Base-by-base conservation (phyloP, 2,888 invertebrate species). In the Periphyllus acericola region DNA sequence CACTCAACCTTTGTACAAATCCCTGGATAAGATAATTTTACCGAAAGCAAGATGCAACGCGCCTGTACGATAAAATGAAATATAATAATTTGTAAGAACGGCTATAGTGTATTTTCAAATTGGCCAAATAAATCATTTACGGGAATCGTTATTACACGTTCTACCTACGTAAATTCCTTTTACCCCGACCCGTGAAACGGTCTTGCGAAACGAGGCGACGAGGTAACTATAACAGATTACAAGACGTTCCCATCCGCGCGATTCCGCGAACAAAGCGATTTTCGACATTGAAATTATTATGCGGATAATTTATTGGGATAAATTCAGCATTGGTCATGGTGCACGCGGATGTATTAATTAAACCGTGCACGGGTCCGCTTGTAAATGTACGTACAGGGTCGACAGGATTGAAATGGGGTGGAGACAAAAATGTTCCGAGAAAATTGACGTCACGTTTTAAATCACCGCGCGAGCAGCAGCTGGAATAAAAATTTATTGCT, bases 401-500 rank as follows among this genome's bases (percentile, higher is more conserved):
- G 52, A 52, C 29, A n/a, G 72, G n/a, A 72, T 71, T 71, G 32
- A 81, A 81, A 11, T 21, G 25, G 52, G 25, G 29, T 14, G 29
- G 29, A 68, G 17, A 60, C 60, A 60, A 82, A 83, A 71, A 71
- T 25, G 68, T 52, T 34, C 46, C 71, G 71, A 32, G 68, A 40
- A 71, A 71, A 81, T 81, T 71, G 72, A 72, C 21, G 82, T 55
- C 34, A 52, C 34, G 29, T 55, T 72, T 34, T 34, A 52, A 82
- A 71, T 83, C 52, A 83, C 82, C 72, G 17, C n/a, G 32, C 32
- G 52, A 46, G 46, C 46, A 52, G 52, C 82, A 71, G 72, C 52
- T 83, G 82, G 82, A 83, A 72, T 72, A 72, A 52, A 83, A 83
- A 83, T 83, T 83, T 83, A 83, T 83, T 14, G 46, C 81, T 29